These are phyloP conservation scores for Protaetia brevitarsis DNA, from an alignment of 1,140 invertebrate genomes.

Conservation along the genomic window DNA sequence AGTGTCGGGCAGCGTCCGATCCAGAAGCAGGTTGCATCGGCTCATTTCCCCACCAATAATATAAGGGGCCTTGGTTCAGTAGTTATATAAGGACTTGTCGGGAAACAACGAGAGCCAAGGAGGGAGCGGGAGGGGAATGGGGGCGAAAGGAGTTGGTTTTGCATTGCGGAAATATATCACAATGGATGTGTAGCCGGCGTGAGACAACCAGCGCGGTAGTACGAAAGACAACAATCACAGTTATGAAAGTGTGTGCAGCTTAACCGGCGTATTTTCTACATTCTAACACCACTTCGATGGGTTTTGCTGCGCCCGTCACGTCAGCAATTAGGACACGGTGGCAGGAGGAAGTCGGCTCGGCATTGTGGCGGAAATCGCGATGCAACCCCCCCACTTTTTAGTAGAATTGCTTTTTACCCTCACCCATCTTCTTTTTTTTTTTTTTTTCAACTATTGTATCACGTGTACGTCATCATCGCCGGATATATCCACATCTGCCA, in stretches of 20 bases:
- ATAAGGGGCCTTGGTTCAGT: not conserved
- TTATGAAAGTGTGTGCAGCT: not conserved
- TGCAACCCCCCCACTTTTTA: constrained; percentile 29
- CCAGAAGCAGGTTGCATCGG: not conserved
- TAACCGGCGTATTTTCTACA: not conserved
- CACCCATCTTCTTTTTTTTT: too few species aligned
- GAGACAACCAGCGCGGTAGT: not conserved
- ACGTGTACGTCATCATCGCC: constrained; percentile 18
- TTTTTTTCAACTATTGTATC: not conserved
- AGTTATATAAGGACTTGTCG: constrained; percentile 9
- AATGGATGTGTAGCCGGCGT: not conserved
- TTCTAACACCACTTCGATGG: not conserved
- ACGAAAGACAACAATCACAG: not conserved
- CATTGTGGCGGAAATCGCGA: not conserved
- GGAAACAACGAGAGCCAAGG: not conserved
- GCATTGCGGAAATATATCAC: constrained; percentile 3
- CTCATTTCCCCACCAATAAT: not conserved
- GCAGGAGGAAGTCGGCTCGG: not conserved
- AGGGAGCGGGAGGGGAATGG: too few species aligned
- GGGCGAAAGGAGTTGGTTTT: not conserved
- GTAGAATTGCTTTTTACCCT: constrained; percentile 29
- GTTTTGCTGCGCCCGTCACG: not conserved
- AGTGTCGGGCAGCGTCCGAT: not conserved
- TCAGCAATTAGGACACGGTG: not conserved
- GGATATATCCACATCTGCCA: constrained; percentile 16